Evolutionary conservation across 1,140 invertebrate genomes (phyloP).

Genomic region (Rhyzopertha dominica): DNA sequence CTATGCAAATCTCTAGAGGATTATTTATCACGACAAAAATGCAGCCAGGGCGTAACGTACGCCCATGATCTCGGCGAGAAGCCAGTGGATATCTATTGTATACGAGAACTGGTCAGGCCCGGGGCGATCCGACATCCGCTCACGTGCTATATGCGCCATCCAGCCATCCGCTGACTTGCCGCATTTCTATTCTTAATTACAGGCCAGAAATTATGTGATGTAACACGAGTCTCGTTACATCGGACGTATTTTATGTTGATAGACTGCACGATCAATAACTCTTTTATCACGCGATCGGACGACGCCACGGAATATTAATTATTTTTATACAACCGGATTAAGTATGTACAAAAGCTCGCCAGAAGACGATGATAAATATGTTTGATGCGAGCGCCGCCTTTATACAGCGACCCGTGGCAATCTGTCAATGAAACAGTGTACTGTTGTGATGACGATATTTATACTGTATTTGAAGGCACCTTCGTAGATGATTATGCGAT

Average conservation of each 20-base stretch:
- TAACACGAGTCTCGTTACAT: conserved; percentile 26
- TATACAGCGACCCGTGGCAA: conserved; percentile 13
- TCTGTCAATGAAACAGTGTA: conserved; percentile 19
- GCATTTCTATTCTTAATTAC: conserved; percentile 29
- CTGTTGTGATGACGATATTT: conserved; percentile 23
- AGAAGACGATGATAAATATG: conserved; percentile 1
- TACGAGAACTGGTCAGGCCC: conserved; percentile 11
- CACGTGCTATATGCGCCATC: conserved; percentile 28
- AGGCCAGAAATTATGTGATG: conserved; percentile 29
- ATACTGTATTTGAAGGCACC: conserved; percentile 20
- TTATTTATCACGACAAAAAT: no score
- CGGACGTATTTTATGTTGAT: conserved; percentile 27
- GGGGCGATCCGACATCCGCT: conserved; percentile 19
- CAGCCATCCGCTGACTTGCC: conserved; percentile 20
- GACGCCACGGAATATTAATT: conserved; percentile 17
- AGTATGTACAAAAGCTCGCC: background rate
- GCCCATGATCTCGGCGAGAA: conserved; percentile 13
- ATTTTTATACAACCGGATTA: conserved; percentile 9
- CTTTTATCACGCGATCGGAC: conserved; percentile 30
- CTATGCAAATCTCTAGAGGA: no score
- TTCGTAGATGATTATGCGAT: conserved; percentile 16
- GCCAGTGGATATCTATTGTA: conserved; percentile 20
- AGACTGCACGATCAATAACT: conserved; percentile 23
- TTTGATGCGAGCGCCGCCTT: conserved; percentile 1
- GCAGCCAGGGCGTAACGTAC: conserved; percentile 18